Percentiles rank a stretch among this genome's conserved stretches.
phyloP scores from a whole-genome alignment of 2,888 invertebrate species.

The Lithophane semibrunnea region DNA sequence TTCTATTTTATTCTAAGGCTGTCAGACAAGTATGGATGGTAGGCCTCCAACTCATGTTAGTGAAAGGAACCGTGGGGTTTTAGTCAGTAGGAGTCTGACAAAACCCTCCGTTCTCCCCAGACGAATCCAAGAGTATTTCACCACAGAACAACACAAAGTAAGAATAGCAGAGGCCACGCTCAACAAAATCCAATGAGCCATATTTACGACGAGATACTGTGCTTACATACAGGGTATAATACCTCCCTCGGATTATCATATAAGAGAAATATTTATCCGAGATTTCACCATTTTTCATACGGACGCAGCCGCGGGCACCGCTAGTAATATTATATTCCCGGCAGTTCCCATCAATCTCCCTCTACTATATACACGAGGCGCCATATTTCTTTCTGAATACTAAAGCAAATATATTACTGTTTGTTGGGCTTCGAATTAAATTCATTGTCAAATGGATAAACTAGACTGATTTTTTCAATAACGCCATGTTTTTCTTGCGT shows the following conservation, averaged over 20 bases:
- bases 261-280: slow-evolving; percentile 10
- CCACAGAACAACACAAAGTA: neutral
- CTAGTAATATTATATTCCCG: slow-evolving; percentile 37
- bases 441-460: slow-evolving; percentile 2
- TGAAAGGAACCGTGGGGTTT: neutral
- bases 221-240: neutral
- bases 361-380: neutral
- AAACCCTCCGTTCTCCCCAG: neutral
- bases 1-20: neutral
- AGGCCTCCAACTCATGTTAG: neutral
- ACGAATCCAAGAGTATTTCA: neutral
- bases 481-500: too few species aligned
- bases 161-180: neutral
- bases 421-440: slow-evolving; percentile 1
- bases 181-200: neutral
- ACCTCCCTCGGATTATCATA: neutral
- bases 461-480: neutral
- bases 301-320: neutral
- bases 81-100: neutral
- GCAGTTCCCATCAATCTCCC: slow-evolving; percentile 46
- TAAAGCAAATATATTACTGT: slow-evolving; percentile 36
- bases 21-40: neutral
- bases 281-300: slow-evolving; percentile 26
- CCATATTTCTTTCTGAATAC: slow-evolving; percentile 39
- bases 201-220: neutral